These are phyloP conservation scores for Cerceris ruficornis DNA, from an alignment of 2,888 invertebrate species.

Conservation along the genomic window DNA sequence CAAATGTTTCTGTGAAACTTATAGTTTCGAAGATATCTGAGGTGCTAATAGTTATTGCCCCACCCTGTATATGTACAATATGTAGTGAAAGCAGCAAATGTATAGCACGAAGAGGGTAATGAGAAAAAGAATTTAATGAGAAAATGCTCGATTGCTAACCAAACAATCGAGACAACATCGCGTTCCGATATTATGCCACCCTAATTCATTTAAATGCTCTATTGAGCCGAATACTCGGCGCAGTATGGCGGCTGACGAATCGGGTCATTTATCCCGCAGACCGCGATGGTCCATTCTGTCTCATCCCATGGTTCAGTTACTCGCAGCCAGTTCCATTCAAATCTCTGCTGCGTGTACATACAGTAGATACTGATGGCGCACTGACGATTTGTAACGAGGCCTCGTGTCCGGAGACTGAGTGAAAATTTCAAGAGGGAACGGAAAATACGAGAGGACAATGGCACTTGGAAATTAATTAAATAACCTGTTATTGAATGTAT, in stretches of 20 bases:
- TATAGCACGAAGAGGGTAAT: background rate
- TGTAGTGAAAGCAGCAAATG: background rate
- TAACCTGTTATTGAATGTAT: background rate
- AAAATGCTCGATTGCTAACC: constrained; percentile 12
- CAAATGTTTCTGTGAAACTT: too few relatives aligned
- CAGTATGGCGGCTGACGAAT: constrained; percentile 69
- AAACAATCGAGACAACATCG: constrained; percentile 41
- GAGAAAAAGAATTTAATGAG: background rate
- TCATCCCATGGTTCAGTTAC: constrained; percentile 56
- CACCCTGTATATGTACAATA: too few relatives aligned
- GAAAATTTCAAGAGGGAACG: constrained; percentile 47
- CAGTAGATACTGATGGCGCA: constrained; percentile 53
- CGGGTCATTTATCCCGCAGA: constrained; percentile 73
- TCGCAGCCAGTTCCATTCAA: constrained; percentile 45
- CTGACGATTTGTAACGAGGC: constrained; percentile 62
- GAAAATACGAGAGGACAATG: constrained; percentile 2
- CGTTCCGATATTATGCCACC: constrained; percentile 60
- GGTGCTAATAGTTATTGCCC: too few relatives aligned
- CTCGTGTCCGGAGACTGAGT: constrained; percentile 34
- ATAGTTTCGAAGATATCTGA: too few relatives aligned
- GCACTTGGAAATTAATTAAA: background rate
- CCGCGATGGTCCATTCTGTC: constrained; percentile 64
- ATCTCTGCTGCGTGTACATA: constrained; percentile 42
- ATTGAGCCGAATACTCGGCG: constrained; percentile 71
- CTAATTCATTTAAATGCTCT: constrained; percentile 78